Evolutionary conservation across 2,888 invertebrate genomes (phyloP), one percentile per base, ranked within the genome.

Genomic region (Oscheius sp.): DNA sequence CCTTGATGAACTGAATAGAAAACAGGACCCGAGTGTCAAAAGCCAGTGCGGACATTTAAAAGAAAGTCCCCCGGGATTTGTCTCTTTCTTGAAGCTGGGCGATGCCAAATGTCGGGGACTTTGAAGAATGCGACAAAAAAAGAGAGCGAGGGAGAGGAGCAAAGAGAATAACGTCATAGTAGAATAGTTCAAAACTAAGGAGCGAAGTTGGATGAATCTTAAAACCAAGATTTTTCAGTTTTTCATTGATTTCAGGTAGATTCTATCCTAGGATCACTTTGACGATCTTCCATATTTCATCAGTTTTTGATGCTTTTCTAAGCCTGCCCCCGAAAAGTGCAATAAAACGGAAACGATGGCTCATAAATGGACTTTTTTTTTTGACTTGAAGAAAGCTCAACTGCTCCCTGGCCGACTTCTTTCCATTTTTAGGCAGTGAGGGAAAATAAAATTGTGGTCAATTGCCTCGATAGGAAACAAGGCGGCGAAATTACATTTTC

Each of bases 11-110:
- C 5, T 9, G n/a, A 35, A 9, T 9, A 35, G 35, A 35, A 35
- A 35, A 35, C 35, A 35, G 9, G 35, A 35, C 3, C 35, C 9
- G 35, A 49, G 49, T 18, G 49, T 2, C 49, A 49, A 49, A 18
- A 49, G 49, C 25, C 55, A 55, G 61, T 61, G 61, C 61, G 61
- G 61, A 61, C 61, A 61, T 61, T 61, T 61, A 61, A 61, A 61
- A 61, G 61, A 61, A 61, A 61, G 43, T 61, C 43, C 16, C 43
- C 43, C 59, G 18, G 45, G 61, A 21, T 41, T 41, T 29, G 58
- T 3, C 3, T 35, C 35, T 35, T 35, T 6, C 35, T 35, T 35
- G 35, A 35, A 35, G 35, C 35, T 9, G 27, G 25, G 35, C n/a
- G 35, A 58, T 58, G 58, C 27, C 25, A 58, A n/a, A 58, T 35